These are phyloP conservation scores for Aphelenchoides bicaudatus DNA, from an alignment of 2,888 invertebrate species.

Conservation along the genomic window DNA sequence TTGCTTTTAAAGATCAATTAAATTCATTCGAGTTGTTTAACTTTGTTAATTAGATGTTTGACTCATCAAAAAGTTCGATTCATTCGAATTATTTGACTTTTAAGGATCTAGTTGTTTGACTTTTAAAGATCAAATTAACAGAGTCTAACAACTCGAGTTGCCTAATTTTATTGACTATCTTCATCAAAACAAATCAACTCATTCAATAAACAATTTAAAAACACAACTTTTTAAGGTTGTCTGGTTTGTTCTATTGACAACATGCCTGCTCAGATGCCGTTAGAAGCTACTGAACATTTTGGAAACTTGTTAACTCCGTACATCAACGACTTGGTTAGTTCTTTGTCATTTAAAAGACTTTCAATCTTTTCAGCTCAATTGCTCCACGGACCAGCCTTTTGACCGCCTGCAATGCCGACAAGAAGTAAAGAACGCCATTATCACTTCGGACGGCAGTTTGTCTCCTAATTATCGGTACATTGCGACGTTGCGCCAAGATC, in stretches of 20 bases:
- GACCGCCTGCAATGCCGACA: constrained; percentile 48
- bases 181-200: no score
- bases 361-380: constrained; percentile 46
- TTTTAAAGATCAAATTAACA: no score
- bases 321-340: constrained; percentile 73
- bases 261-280: constrained; percentile 97
- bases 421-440: constrained; percentile 72
- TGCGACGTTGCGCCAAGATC: constrained; percentile 72
- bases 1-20: no score
- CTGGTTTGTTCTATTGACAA: constrained; percentile 99
- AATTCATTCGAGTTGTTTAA: no score
- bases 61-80: no score
- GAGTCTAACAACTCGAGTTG: no score
- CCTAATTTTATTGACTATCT: no score
- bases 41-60: no score
- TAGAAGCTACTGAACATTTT: constrained; percentile 95
- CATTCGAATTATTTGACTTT: no score
- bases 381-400: constrained; percentile 50
- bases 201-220: no score
- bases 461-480: constrained; percentile 93
- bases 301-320: constrained; percentile 87
- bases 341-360: background rate
- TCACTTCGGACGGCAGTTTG: constrained; percentile 86
- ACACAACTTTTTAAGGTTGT: no score
- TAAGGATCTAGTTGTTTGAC: no score